Percentiles rank a stretch among this genome's conserved stretches.
Conservation (phyloP, 2,888 invertebrate species). For the Rhamphomyia laevipes region DNA sequence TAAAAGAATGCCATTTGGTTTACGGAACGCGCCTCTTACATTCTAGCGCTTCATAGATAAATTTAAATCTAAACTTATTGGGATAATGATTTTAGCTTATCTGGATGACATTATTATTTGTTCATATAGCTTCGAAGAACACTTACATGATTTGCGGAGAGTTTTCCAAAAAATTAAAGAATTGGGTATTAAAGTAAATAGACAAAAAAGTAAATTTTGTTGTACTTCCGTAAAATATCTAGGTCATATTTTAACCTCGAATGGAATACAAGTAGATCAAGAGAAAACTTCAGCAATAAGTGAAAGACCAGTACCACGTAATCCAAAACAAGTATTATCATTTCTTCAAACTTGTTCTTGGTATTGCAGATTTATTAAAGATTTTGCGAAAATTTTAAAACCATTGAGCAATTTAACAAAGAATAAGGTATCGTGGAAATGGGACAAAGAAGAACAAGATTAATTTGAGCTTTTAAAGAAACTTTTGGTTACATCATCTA, state of each 20-base stretch:
- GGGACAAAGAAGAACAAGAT: slow-evolving; percentile 4
- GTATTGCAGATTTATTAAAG: no score
- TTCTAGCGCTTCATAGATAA: slow-evolving; percentile 10
- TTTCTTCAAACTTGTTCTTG: slow-evolving; percentile 24
- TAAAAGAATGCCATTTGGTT: no score
- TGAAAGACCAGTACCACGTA: slow-evolving; percentile 11
- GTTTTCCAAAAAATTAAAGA: slow-evolving; percentile 12
- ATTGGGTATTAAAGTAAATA: slow-evolving; percentile 5
- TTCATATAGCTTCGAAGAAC: slow-evolving; percentile 15
- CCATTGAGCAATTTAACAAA: slow-evolving; percentile 20
- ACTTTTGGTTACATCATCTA: slow-evolving; percentile 13
- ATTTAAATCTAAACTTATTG: slow-evolving; percentile 11
- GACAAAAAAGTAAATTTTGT: slow-evolving; percentile 8
- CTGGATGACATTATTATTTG: slow-evolving; percentile 20
- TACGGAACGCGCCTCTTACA: no score
- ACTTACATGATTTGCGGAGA: slow-evolving; percentile 18
- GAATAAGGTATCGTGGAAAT: slow-evolving; percentile 9
- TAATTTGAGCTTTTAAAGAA: slow-evolving; percentile 1
- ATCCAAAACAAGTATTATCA: slow-evolving; percentile 17
- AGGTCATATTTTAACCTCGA: no score
- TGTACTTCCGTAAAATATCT: slow-evolving; percentile 8
- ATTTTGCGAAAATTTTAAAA: slow-evolving; percentile 20
- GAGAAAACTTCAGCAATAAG: slow-evolving; percentile 10
- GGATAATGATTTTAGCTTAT: slow-evolving; percentile 14
- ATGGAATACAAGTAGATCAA: slow-evolving; percentile 11